Evolutionary conservation across 64 coral and sea anemone genomes (phyloP), one percentile per base, ranked within the genome.

Genomic region (Dendronephthya gigantea): DNA sequence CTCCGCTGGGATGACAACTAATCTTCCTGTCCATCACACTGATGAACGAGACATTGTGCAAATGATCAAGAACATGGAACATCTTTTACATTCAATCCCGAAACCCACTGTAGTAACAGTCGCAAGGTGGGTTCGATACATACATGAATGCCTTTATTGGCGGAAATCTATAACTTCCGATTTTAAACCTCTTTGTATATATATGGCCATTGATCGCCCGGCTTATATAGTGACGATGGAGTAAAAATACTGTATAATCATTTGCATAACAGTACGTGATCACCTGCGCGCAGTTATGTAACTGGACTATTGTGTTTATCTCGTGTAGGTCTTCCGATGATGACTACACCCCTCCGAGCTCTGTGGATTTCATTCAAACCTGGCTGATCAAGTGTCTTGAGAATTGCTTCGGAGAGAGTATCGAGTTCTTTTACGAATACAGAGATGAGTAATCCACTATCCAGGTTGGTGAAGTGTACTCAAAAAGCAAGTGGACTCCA

Each of bases 1-100:
- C 75, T 91, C 90, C 83, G 89, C 91, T 11, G 94, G 94, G 28
- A 96, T 96, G 94, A 91, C 94, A 48, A 88, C 85, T 43, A 89
- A 96, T 47, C 85, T 96, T 17, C 94, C 94, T 58, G 88, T 93
- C 84, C 94, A 96, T 47, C 35, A 93, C 86, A 96, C 91, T 66
- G 87, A 89, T 7, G 83, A 68, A 79, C 88, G 90, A 75, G 85
- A 88, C 49, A 96, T 96, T 39, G 83, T 90, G 35, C 65, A 83
- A 14, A 85, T 96, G 33, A 85, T 96, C 29, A 70, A 68, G 39
- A 68, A 82, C 9, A 28, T 96, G 37, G 34, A 84, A 82, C 35
- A 87, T 50, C 4, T 88, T 13, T 38, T 96, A 2, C 40, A n/a
- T 2, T 27, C 55, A 39, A 7, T 96, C 39, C 83, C 94, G 32